Percentiles rank a stretch among this genome's conserved stretches.
phyloP scores from a whole-genome alignment of 2,888 invertebrate species.

The Xestia xanthographa region DNA sequence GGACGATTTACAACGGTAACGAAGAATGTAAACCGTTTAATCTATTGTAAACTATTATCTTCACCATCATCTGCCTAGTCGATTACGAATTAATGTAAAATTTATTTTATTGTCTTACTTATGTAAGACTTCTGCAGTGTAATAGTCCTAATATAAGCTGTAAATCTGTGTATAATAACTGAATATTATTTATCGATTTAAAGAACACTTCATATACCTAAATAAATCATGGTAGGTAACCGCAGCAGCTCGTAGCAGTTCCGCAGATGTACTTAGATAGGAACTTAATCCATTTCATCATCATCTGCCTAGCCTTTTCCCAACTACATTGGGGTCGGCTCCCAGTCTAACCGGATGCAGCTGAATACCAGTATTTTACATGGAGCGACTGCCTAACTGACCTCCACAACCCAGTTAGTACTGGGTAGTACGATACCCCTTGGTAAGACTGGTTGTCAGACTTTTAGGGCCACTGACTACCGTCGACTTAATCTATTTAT shows the following conservation, averaged over 20 bases:
- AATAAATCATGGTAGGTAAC: background rate
- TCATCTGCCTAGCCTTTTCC: no score
- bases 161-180: slow-evolving; percentile 27
- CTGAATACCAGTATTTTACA: no score
- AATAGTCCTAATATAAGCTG: slow-evolving; percentile 16
- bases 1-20: slow-evolving; percentile 5
- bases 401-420: no score
- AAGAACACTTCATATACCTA: background rate
- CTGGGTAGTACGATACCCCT: no score
- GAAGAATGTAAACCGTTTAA: slow-evolving; percentile 11
- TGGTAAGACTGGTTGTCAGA: no score
- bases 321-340: no score
- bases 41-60: slow-evolving; percentile 13
- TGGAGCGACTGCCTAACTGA: no score
- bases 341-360: no score
- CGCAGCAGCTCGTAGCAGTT: background rate
- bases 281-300: no score
- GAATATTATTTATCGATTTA: slow-evolving; percentile 10
- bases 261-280: background rate
- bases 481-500: background rate
- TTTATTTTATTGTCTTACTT: slow-evolving; percentile 14
- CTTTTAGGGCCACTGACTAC: no score
- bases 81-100: slow-evolving; percentile 46
- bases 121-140: slow-evolving; percentile 12
- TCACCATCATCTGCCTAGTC: slow-evolving; percentile 43